Conservation (phyloP, 2,113 vertebrate species). For the Merops nubicus region DNA sequence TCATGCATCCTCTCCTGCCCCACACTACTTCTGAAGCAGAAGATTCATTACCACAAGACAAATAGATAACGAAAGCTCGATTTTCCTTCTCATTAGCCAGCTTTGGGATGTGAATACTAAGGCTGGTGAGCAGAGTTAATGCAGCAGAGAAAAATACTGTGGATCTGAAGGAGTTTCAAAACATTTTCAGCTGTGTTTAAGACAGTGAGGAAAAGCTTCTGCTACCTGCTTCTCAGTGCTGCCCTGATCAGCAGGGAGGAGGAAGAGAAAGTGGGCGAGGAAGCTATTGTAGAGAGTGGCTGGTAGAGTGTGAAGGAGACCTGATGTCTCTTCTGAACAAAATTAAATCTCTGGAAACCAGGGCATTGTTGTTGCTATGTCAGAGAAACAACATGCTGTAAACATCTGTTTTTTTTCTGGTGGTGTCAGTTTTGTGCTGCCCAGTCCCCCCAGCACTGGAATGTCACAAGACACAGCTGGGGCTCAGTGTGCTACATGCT, state of each 20-base stretch:
- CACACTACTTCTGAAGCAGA: not conserved
- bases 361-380: not conserved
- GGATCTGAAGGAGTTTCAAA: not conserved
- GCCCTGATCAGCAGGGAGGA: not conserved
- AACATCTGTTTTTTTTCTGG: not conserved
- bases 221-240: not conserved
- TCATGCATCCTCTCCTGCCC: not conserved
- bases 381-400: not conserved
- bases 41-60: not conserved
- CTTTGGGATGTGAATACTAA: not conserved
- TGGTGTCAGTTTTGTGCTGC: not conserved
- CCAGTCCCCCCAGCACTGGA: not conserved
- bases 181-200: not conserved
- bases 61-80: not conserved
- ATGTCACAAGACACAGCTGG: not conserved
- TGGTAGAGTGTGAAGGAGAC: not conserved
- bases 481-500: not conserved
- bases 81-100: constrained; percentile 1
- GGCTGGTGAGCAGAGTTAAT: not conserved
- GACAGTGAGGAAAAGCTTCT: not conserved
- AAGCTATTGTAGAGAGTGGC: not conserved
- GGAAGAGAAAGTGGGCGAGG: not conserved
- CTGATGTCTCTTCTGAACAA: not conserved
- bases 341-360: not conserved
- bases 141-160: not conserved